phyloP scores from a whole-genome alignment of 2,888 invertebrate species.

The Oxytorus armatus region DNA sequence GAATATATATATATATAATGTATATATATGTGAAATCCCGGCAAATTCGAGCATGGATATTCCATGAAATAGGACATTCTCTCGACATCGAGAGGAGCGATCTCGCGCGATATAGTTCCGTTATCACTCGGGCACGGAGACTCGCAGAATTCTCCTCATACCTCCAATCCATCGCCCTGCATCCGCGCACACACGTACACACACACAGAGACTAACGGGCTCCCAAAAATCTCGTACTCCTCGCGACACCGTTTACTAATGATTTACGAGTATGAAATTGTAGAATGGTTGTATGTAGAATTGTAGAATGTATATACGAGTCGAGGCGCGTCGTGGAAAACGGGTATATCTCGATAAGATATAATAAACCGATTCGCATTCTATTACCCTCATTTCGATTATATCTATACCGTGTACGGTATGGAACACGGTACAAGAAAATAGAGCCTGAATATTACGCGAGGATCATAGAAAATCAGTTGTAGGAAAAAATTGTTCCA shows the following conservation, averaged over 20 bases:
- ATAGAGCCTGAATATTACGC: neutral
- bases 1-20: slow-evolving; percentile 2
- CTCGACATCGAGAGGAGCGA: slow-evolving; percentile 54
- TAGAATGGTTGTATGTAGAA: slow-evolving; percentile 55
- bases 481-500: no score
- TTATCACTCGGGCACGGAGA: slow-evolving; percentile 35
- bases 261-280: slow-evolving; percentile 66
- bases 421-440: neutral
- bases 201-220: neutral
- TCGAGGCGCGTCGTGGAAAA: slow-evolving; percentile 49
- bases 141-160: slow-evolving; percentile 48
- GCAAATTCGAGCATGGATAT: slow-evolving; percentile 40
- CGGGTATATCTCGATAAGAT: slow-evolving; percentile 46
- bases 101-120: slow-evolving; percentile 54
- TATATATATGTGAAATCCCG: slow-evolving; percentile 26
- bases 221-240: slow-evolving; percentile 30
- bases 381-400: slow-evolving; percentile 51
- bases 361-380: slow-evolving; percentile 47
- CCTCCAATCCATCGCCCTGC: slow-evolving; percentile 31
- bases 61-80: slow-evolving; percentile 58
- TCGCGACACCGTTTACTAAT: slow-evolving; percentile 56
- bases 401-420: neutral
- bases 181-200: slow-evolving; percentile 15
- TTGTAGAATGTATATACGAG: slow-evolving; percentile 46
- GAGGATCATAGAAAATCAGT: neutral